Evolutionary conservation across 2,113 vertebrate species (phyloP), one percentile per base, ranked within the genome.

Genomic region (Australoheros scitulus): DNA sequence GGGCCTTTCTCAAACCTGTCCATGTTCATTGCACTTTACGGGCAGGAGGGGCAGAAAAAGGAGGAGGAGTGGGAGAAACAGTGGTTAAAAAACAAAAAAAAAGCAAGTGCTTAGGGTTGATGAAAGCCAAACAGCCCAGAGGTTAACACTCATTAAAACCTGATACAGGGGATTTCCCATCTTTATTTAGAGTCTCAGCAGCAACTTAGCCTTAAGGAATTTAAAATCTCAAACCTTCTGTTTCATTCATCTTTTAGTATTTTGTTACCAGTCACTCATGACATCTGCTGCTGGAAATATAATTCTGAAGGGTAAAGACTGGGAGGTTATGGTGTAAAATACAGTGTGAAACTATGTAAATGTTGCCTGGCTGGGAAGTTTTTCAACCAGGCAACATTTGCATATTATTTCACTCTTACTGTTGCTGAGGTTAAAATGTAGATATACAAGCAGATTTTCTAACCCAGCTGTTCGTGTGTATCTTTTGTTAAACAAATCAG

Each of bases 1-100:
- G 98, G 98, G 78, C 97, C 97, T 94, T 96, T 98, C 90, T 99
- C 98, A 92, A 99, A 99, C 94, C 98, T 97, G 91, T 99, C 97
- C 94, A 99, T 96, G 94, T 96, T 98, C 98, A 99, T 99, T 91
- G 98, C 98, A 96, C 98, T 99, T 94, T 55, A 64, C 3, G 26
- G 26, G 64, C 64, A 68, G 61, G 61, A 57, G 38, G 32, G 70
- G 74, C 41, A 80, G 34, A 57, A 79, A 29, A 32, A 47, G 32
- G 26, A 52, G 74, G 26, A 52, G 74, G n/a, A 36, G 59, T 29
- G 77, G 56, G 78, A 50, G 84, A 79, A 74, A 76, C 22, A 61
- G 18, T n/a, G 18, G 13, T 7, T 36, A 36, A 36, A 36, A 36
- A 76, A 61, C 2, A 50, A 68, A 58, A 29, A 60, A 34, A 17